Evolutionary conservation across 2,113 vertebrate species (phyloP).

Genomic region (Lasiurus borealis): DNA sequence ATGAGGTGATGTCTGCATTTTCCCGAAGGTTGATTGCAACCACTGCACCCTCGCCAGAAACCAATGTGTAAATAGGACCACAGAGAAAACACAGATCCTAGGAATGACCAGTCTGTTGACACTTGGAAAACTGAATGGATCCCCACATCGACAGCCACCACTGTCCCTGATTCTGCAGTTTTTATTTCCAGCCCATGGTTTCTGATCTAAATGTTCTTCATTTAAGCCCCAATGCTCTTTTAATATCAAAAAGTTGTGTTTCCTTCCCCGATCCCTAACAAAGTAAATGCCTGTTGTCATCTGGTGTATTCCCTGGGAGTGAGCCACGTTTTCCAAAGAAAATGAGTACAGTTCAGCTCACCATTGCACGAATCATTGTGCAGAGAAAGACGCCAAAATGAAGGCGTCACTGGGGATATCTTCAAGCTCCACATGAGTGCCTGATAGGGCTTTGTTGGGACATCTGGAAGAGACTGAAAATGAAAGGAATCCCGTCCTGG

Average conservation of each 20-base stretch:
- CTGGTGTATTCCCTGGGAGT: background rate
- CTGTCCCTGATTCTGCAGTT: background rate
- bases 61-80: constrained; percentile 38
- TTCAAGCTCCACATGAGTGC: background rate
- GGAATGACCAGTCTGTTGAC: background rate
- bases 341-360: background rate
- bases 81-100: constrained; percentile 17
- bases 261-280: background rate
- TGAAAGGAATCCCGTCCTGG: background rate
- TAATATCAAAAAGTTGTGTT: background rate
- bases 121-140: background rate
- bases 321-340: background rate
- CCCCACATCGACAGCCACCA: background rate
- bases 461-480: background rate
- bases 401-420: too few relatives aligned
- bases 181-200: background rate
- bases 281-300: background rate
- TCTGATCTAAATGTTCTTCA: background rate
- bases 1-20: constrained; percentile 77
- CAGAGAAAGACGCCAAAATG: background rate
- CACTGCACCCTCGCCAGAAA: constrained; percentile 57
- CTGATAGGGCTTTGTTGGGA: background rate
- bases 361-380: background rate
- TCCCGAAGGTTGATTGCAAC: constrained; percentile 57
- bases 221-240: constrained; percentile 43